These are phyloP conservation scores for Micoletzkya japonica DNA, from an alignment of 2,888 invertebrate species.

Conservation along the genomic window DNA sequence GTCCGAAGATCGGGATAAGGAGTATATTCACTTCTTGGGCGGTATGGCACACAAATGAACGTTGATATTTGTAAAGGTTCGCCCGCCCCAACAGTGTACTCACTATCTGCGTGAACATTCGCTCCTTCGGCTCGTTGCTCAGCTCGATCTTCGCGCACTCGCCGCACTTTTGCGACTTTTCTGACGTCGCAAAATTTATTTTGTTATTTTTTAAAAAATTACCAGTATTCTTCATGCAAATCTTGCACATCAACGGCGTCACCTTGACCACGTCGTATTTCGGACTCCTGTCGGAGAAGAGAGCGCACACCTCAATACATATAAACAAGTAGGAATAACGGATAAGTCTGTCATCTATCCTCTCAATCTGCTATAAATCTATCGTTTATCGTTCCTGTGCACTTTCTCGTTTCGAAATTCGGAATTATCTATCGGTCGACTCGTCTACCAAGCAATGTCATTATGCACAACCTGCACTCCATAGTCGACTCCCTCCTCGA, in stretches of 20 bases:
- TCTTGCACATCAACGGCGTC: constrained; percentile 23
- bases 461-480: constrained; percentile 26
- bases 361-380: neutral
- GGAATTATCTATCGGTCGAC: neutral
- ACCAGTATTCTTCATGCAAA: constrained; percentile 14
- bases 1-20: too few relatives aligned
- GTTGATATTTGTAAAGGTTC: neutral
- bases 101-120: too few relatives aligned
- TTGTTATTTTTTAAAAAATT: neutral
- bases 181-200: neutral
- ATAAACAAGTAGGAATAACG: neutral
- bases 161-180: constrained; percentile 19
- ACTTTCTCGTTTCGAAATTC: neutral
- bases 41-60: too few relatives aligned
- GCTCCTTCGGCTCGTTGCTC: too few relatives aligned
- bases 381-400: neutral
- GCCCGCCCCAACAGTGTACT: too few relatives aligned
- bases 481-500: constrained; percentile 20
- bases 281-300: constrained; percentile 24
- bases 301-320: constrained; percentile 18
- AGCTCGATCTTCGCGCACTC: constrained; percentile 26
- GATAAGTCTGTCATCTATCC: neutral
- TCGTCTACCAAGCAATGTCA: neutral
- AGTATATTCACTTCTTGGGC: too few relatives aligned
- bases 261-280: constrained; percentile 26